These are phyloP conservation scores for Prionace glauca DNA, from an alignment of 2,797 vertebrate species.

Conservation along the genomic window DNA sequence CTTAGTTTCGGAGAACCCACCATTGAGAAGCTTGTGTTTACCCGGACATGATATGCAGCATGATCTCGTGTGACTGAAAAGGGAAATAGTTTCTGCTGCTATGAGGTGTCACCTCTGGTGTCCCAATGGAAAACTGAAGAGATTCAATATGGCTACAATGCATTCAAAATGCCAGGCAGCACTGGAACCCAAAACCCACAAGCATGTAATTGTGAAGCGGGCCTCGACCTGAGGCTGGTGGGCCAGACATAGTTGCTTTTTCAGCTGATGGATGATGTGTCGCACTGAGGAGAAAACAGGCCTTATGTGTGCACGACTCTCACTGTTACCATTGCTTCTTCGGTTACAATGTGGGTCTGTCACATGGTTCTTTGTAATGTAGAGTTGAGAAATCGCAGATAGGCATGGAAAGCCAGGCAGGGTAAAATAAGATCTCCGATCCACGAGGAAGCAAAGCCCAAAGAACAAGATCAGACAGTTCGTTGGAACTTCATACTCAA, in stretches of 20 bases:
- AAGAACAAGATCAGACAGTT: neutral
- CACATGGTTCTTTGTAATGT: neutral
- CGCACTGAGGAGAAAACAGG: neutral
- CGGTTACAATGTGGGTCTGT: neutral
- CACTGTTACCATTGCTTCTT: neutral
- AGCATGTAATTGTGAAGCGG: neutral
- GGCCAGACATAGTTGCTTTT: neutral
- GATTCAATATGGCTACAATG: neutral
- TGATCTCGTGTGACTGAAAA: neutral
- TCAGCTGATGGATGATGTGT: slow-evolving; percentile 12
- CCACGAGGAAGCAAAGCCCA: neutral
- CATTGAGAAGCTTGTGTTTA: neutral
- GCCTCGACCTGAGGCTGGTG: neutral
- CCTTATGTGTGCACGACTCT: neutral
- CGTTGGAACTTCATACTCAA: neutral
- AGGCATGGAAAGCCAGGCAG: neutral
- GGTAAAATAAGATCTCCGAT: neutral
- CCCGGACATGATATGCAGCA: neutral
- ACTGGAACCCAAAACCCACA: neutral
- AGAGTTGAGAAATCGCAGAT: neutral
- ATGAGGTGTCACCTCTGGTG: neutral
- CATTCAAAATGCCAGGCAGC: neutral
- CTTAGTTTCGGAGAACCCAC: neutral
- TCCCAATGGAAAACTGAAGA: neutral
- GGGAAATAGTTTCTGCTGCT: neutral